Evolutionary conservation across 2,113 vertebrate species (phyloP), one percentile per base, ranked within the genome.

Genomic region (Circaetus gallicus): DNA sequence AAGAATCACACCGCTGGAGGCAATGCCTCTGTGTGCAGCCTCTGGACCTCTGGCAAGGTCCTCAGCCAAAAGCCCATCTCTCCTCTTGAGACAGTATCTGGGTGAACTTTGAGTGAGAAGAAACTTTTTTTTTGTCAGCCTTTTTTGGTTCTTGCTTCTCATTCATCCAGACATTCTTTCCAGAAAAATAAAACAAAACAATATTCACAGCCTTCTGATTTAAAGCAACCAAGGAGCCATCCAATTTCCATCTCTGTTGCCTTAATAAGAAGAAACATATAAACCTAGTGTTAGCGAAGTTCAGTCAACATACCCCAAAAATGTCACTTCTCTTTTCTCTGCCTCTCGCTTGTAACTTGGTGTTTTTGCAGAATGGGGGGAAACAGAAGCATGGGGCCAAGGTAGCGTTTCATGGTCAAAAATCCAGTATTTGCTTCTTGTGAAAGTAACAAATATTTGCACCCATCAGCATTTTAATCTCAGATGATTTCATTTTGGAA

Each of bases 371-470:
- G 65, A 90, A 65, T 9, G 7, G 24, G 13, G 6, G 16, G 22
- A 38, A 93, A 65, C 13, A 32, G 61, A 84, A 73, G 22, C 28
- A n/a, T 7, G 19, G 28, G 38, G 42, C 24, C 36, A 56, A 62
- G 22, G 36, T 21, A 76, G 36, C 29, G 10, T 65, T 66, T 86
- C 65, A 45, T 24, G 0, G 5, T 61, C 13, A 34, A 92, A 90
- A 93, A 45, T 55, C 43, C 13, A 34, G 21, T 66, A 52, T 70
- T 93, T 94, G 6, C 25, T 76, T 91, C 78, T 82, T 62, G 40
- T 85, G 85, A 86, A 94, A 82, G 6, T 24, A 92, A 47, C 32
- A 94, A 90, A 71, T 88, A 92, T 92, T 96, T 93, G 71, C 82
- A 90, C 32, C 15, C 28, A 62, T 92, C 95, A 97, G 90, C 88